These are phyloP conservation scores for Drosophila insularis DNA, from an alignment of 1,140 invertebrate genomes.

Conservation along the genomic window DNA sequence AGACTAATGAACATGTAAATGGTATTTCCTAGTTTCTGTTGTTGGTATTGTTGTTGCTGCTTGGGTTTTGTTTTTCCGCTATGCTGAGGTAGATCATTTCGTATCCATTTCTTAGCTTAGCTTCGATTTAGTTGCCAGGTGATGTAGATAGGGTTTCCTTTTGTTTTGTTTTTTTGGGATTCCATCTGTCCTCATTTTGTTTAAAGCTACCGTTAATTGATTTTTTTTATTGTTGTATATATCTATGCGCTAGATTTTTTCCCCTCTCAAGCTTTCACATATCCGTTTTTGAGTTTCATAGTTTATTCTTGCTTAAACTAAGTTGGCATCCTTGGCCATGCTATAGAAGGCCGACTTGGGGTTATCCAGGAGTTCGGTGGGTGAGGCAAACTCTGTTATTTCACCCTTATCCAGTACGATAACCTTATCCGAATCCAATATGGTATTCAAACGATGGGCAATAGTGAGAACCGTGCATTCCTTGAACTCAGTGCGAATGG, in stretches of 20 bases:
- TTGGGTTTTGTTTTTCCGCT: neutral
- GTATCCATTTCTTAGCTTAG: neutral
- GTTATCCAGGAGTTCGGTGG: slow-evolving; percentile 88
- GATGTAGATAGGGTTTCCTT: neutral
- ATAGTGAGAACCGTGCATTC: slow-evolving; percentile 96
- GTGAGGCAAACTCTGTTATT: slow-evolving; percentile 92
- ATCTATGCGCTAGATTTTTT: neutral
- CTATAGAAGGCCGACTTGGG: slow-evolving; percentile 92
- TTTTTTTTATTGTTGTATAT: neutral
- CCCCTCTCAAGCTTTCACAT: neutral
- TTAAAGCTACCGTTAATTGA: slow-evolving; percentile 11
- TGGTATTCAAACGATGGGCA: slow-evolving; percentile 96
- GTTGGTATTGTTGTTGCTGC: neutral
- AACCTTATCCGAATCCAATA: slow-evolving; percentile 95
- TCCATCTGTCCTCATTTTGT: neutral
- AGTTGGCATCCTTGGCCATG: slow-evolving; percentile 89
- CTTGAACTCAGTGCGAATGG: slow-evolving; percentile 93
- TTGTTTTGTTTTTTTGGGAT: neutral
- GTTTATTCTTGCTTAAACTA: slow-evolving; percentile 5
- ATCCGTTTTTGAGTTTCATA: slow-evolving; percentile 15
- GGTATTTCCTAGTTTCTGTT: slow-evolving; percentile 9
- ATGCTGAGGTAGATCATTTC: slow-evolving; percentile 14
- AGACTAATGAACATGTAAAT: slow-evolving; percentile 18
- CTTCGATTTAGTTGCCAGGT: slow-evolving; percentile 1
- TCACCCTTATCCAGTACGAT: slow-evolving; percentile 95